phyloP scores from a whole-genome alignment of 1,140 invertebrate genomes.

The Luehdorfia chinensis region DNA sequence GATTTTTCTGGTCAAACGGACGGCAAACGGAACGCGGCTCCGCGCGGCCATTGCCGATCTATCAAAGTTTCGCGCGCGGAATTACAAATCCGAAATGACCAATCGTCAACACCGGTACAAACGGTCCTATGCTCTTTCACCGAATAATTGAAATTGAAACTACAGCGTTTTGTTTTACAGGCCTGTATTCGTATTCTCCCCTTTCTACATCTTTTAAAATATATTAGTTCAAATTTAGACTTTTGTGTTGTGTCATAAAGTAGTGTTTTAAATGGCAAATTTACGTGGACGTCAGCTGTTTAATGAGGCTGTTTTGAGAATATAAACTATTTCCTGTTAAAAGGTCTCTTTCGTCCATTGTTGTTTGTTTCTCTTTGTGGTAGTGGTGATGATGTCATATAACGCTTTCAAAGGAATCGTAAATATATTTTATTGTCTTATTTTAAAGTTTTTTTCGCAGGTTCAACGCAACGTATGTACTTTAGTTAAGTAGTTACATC shows the following conservation, averaged over 20 bases:
- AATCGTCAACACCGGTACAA: constrained; percentile 51
- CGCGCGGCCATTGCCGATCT: constrained; percentile 56
- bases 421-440: constrained; percentile 35
- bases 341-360: constrained; percentile 60
- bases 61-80: constrained; percentile 63
- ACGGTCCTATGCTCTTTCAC: constrained; percentile 47
- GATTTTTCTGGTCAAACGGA: constrained; percentile 69
- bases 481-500: background rate
- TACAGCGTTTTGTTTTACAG: constrained; percentile 54
- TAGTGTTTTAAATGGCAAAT: constrained; percentile 18
- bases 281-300: constrained; percentile 36
- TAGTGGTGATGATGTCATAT: constrained; percentile 59
- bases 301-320: constrained; percentile 69
- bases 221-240: constrained; percentile 21
- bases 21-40: constrained; percentile 32
- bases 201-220: constrained; percentile 6
- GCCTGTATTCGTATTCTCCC: constrained; percentile 45
- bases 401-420: constrained; percentile 46
- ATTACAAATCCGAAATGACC: constrained; percentile 65
- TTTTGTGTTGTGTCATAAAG: constrained; percentile 21
- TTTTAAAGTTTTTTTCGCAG: constrained; percentile 16
- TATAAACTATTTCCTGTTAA: constrained; percentile 76
- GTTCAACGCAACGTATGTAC: constrained; percentile 7
- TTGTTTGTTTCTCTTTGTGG: constrained; percentile 51
- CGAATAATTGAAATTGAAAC: constrained; percentile 63